phyloP scores from a whole-genome alignment of 2,113 vertebrate genomes.

The Bagarius yarrelli region DNA sequence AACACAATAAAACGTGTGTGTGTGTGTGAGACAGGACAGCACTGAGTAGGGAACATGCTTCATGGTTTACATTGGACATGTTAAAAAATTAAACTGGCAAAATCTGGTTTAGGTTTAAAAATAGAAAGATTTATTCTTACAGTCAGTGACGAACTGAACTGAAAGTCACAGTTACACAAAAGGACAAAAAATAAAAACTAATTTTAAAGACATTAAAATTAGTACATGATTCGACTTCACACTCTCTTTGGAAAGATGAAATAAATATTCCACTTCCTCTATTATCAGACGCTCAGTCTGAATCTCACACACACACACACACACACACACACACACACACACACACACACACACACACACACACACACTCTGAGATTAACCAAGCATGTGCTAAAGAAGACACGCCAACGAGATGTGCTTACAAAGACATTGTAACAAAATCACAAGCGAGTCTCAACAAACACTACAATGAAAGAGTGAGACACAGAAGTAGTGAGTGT shows the following conservation, averaged over 20 bases:
- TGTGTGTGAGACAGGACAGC: not conserved
- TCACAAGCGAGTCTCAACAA: not conserved
- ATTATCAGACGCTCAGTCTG: not conserved
- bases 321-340: no score
- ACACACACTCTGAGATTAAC: no score
- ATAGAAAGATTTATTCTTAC: slow-evolving; percentile 47
- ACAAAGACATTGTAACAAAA: no score
- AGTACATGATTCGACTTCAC: not conserved
- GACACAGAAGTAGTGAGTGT: not conserved
- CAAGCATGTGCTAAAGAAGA: no score
- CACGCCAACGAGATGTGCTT: no score
- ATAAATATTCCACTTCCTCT: not conserved
- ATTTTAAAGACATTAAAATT: not conserved
- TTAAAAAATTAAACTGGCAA: not conserved
- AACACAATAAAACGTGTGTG: no score
- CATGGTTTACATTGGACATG: not conserved
- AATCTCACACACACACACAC: not conserved
- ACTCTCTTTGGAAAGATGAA: not conserved
- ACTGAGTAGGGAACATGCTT: not conserved
- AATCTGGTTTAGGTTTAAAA: slow-evolving; percentile 14
- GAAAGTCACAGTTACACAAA: not conserved
- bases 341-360: no score
- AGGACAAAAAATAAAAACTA: not conserved
- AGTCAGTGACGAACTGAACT: not conserved
- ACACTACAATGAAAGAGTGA: no score